Conservation (phyloP, 2,113 vertebrate genomes). For the Pica pica region DNA sequence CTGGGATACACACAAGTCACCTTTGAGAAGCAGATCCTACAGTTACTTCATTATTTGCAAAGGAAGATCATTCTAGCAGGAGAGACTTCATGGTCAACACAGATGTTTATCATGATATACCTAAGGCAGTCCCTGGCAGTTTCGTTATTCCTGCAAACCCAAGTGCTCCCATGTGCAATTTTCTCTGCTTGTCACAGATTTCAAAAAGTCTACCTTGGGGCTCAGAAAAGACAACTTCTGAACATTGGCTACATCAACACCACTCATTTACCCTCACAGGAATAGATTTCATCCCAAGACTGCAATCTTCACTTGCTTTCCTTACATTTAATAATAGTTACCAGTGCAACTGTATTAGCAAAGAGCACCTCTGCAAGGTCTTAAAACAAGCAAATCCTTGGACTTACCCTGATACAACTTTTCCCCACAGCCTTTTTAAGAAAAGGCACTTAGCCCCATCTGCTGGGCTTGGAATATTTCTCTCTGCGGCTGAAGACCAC, state of each 20-base stretch:
- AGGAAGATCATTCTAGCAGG: not conserved
- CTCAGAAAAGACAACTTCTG: not conserved
- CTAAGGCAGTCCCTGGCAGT: not conserved
- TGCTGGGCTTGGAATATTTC: not conserved
- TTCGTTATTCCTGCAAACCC: not conserved
- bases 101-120: not conserved
- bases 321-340: not conserved
- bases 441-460: not conserved
- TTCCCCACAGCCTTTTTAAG: not conserved
- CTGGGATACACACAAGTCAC: not conserved
- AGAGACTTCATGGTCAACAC: not conserved
- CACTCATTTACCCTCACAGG: not conserved
- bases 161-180: not conserved
- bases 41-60: not conserved
- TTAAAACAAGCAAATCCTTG: not conserved
- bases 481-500: not conserved
- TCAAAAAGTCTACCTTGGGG: not conserved
- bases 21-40: not conserved
- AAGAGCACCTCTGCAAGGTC: not conserved
- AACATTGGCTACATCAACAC: not conserved
- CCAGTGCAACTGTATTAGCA: not conserved
- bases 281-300: not conserved
- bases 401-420: not conserved
- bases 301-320: not conserved
- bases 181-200: not conserved